Evolutionary conservation across 2,797 vertebrate genomes (phyloP), one percentile per base, ranked within the genome.

Genomic region (Coregonus sp.): DNA sequence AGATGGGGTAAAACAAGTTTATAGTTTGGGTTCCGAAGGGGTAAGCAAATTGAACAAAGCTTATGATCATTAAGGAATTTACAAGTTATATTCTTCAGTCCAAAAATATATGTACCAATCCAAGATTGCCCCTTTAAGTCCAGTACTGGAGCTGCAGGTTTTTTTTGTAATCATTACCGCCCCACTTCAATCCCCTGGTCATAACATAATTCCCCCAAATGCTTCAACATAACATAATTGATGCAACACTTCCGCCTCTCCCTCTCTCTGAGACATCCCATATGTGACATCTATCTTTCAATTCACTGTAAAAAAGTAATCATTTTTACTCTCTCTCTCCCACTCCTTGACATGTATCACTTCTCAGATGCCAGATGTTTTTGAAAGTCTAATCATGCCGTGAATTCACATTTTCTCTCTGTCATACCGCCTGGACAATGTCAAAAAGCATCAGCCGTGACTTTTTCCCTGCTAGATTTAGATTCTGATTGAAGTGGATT

Each of bases 301-400:
- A 47, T 47, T 33, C 71, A 35, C 71, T 11, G 51, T 56, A 29
- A n/a, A 56, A 54, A 47, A 56, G 1, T 1, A 72, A 5, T 25
- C 31, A 15, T 66, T 67, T 16, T 67, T 20, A 35, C 52, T 29
- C 20, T 14, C 51, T 18, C 11, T 47, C 71, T 56, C 25, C 25
- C 51, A 56, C 51, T 54, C 29, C 25, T 25, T 25, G 15, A 15
- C 15, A 31, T 35, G 12, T 47, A 47, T 47, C 40, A 47, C 40
- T 47, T 47, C 9, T 47, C 31, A 33, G 51, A 72, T 71, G 47
- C 70, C 70, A 71, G 70, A 72, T 54, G 50, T 72, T 47, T 70
- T 31, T 54, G 50, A 5, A 52, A 72, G 20, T 72, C 70, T 31
- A 51, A 72, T 51, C 51, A 54, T 16, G 70, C 25, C 51, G 70